Percentiles rank a stretch among this genome's conserved stretches.
Evolutionary conservation across 1,140 invertebrate genomes (phyloP).

Genomic region (Philotrypesis tridentata): DNA sequence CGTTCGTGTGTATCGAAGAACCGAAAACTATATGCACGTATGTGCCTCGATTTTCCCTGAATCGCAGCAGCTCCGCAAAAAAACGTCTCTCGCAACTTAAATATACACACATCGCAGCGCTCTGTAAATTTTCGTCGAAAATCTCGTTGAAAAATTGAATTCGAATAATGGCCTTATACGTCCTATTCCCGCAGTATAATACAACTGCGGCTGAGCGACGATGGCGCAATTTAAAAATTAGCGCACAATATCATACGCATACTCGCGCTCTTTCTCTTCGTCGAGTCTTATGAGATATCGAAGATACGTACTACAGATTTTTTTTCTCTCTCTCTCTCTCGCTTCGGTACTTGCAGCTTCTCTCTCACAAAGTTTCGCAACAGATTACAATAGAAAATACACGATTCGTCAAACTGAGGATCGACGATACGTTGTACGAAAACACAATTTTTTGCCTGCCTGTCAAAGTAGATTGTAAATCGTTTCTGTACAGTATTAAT

Average conservation of each 20-base stretch:
- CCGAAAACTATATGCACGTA: not conserved
- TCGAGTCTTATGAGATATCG: slow-evolving; percentile 30
- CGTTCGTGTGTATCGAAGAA: not conserved
- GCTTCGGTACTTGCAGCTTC: not conserved
- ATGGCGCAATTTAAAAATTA: slow-evolving; percentile 8
- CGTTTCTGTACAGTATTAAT: too few relatives aligned
- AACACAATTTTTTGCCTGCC: too few relatives aligned
- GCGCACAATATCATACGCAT: not conserved
- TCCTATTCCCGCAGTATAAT: not conserved
- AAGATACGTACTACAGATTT: slow-evolving; percentile 11
- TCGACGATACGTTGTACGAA: too few relatives aligned
- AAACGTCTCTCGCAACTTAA: too few relatives aligned
- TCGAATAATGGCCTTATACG: not conserved
- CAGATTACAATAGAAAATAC: not conserved
- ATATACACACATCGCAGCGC: not conserved
- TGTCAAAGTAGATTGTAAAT: too few relatives aligned
- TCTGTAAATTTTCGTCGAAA: slow-evolving; percentile 15
- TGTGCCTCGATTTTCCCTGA: too few relatives aligned
- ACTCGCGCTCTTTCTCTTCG: not conserved
- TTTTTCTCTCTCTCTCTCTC: too few relatives aligned
- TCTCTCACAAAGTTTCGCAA: not conserved
- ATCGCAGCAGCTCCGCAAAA: too few relatives aligned
- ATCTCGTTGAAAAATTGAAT: not conserved
- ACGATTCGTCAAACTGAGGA: too few relatives aligned
- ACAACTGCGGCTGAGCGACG: not conserved